Evolutionary conservation across 1,140 invertebrate genomes (phyloP).

Genomic region (Akabosia matsudoensis): DNA sequence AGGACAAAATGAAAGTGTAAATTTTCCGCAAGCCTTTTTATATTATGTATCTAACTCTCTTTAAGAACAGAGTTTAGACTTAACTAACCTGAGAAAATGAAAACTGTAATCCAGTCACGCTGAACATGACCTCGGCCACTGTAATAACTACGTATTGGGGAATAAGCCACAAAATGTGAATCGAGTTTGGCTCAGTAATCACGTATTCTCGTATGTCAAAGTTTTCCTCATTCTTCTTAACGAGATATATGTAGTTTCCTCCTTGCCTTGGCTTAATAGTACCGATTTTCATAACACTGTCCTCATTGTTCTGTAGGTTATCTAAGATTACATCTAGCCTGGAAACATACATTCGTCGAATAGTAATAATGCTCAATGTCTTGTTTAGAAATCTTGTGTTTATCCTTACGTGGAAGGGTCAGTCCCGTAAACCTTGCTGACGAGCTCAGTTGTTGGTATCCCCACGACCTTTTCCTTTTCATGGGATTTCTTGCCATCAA

Average conservation of each 20-base stretch:
- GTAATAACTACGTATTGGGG: slow-evolving; percentile 57
- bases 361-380: background rate
- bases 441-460: background rate
- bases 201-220: background rate
- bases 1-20: slow-evolving; percentile 50
- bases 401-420: background rate
- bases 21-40: too few species aligned
- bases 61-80: background rate
- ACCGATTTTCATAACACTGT: background rate
- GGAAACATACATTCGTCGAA: too few species aligned
- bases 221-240: background rate
- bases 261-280: slow-evolving; percentile 7
- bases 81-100: slow-evolving; percentile 68
- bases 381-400: background rate
- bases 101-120: slow-evolving; percentile 86
- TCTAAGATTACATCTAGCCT: background rate
- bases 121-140: slow-evolving; percentile 63
- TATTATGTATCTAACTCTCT: background rate
- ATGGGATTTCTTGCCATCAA: background rate
- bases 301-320: background rate
- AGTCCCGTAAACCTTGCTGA: background rate
- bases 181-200: slow-evolving; percentile 37
- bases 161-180: slow-evolving; percentile 44
- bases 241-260: background rate
- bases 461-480: too few species aligned